phyloP scores from a whole-genome alignment of 2,797 vertebrate species.

The Catamblyrhynchus diadema region DNA sequence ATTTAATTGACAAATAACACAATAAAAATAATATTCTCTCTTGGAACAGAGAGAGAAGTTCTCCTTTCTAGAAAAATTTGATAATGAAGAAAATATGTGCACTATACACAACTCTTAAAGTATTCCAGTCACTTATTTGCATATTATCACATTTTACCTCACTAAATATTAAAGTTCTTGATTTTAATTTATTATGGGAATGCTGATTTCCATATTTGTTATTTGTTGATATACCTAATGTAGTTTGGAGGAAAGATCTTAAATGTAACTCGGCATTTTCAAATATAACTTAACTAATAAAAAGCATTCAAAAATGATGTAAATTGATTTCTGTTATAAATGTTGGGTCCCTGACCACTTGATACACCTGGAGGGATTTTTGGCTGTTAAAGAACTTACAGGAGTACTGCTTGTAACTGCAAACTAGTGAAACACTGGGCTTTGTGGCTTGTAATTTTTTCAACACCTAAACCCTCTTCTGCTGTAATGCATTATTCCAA shows the following conservation, averaged over 20 bases:
- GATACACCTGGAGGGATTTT: not conserved
- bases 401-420: not conserved
- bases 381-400: not conserved
- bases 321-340: not conserved
- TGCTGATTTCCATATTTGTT: not conserved
- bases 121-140: not conserved
- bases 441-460: not conserved
- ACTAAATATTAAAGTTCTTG: not conserved
- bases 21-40: slow-evolving; percentile 62
- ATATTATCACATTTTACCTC: not conserved
- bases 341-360: not conserved
- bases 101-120: not conserved
- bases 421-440: not conserved
- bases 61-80: not conserved
- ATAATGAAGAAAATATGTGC: not conserved
- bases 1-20: slow-evolving; percentile 57
- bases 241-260: not conserved
- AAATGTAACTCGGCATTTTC: not conserved
- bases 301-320: not conserved
- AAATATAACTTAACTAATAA: not conserved
- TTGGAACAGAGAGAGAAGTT: slow-evolving; percentile 13
- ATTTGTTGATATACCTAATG: not conserved
- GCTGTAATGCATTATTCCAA: not conserved
- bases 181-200: not conserved
- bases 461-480: not conserved